phyloP scores from a whole-genome alignment of 2,113 vertebrate species.

The Carollia perspicillata region DNA sequence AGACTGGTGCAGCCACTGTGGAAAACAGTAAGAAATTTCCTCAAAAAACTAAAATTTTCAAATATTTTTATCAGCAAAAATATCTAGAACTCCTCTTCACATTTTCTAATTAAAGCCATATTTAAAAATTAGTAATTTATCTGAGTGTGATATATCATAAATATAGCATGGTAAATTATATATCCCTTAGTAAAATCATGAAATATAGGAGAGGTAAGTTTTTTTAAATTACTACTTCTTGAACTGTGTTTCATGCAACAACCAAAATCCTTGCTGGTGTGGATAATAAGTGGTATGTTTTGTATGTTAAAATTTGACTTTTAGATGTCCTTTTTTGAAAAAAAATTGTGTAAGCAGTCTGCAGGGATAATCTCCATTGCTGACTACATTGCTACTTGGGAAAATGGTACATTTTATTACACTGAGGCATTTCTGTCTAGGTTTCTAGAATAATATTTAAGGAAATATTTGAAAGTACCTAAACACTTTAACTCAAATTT shows the following conservation, averaged over 20 bases:
- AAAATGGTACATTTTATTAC: neutral
- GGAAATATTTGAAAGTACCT: neutral
- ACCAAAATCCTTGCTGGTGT: neutral
- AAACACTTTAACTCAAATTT: slow-evolving; percentile 12
- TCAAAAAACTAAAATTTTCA: neutral
- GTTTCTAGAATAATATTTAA: slow-evolving; percentile 7
- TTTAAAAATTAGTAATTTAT: slow-evolving; percentile 11
- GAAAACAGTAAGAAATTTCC: too few species aligned
- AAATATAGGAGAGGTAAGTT: neutral
- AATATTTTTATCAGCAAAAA: neutral
- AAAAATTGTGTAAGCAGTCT: neutral
- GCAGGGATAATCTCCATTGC: slow-evolving; percentile 34
- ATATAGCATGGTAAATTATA: neutral
- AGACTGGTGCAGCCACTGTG: too few species aligned
- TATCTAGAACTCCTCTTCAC: neutral
- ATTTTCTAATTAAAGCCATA: neutral
- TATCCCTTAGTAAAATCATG: neutral
- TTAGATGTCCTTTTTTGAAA: neutral
- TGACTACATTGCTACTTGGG: neutral
- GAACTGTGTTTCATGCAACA: neutral
- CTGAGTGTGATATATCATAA: neutral
- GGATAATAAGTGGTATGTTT: neutral
- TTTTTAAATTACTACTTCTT: slow-evolving; percentile 1
- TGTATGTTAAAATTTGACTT: slow-evolving; percentile 2
- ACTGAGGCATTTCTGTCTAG: slow-evolving; percentile 1